Evolutionary conservation across 2,888 invertebrate species (phyloP), one percentile per base, ranked within the genome.

Genomic region (Trichopria drosophilae): DNA sequence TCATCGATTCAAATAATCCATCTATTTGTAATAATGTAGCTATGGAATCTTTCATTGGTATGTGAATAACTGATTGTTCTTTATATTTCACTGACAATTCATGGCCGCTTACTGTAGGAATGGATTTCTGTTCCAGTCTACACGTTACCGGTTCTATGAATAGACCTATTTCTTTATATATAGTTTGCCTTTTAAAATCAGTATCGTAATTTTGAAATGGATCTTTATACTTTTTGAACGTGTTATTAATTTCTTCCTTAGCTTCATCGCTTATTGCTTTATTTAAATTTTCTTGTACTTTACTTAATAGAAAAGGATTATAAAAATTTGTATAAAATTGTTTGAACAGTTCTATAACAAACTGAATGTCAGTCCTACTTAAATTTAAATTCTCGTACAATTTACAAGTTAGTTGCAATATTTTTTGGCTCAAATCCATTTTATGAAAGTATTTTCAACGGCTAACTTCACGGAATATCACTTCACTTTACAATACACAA

Each of bases 1-100:
- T 4, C 24, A 26, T 47, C n/a, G 13, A 16, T 16, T 31, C 19
- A 18, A 47, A 26, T n/a, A 39, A 22, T 4, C 47, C 39, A 18
- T 39, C 23, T 15, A 39, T 20, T 15, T 43, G 16, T n/a, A 48
- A 20, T 19, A 55, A 46, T 26, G 10, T 16, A 26, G 22, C 15
- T 1, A 51, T 37, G 34, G 51, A 50, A 6, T 23, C 9, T 43
- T 53, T 50, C 7, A 53, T 24, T 34, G 39, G 16, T 22, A 43
- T 20, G 24, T 43, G 31, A 4, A 43, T 15, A 10, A 44, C 10
- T 10, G 40, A 13, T 12, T 23, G 10, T 12, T 39, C n/a, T 39
- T 39, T 39, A 32, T 3, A 9, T 32, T n/a, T n/a, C n/a, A n/a
- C n/a, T n/a, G n/a, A n/a, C n/a, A n/a, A n/a, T n/a, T n/a, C n/a